A percentile compares a stretch with the other conserved stretches of the same genome.
These are phyloP conservation scores for Zosterops hypoxanthus DNA, from an alignment of 2,113 vertebrate genomes.

Conservation along the genomic window DNA sequence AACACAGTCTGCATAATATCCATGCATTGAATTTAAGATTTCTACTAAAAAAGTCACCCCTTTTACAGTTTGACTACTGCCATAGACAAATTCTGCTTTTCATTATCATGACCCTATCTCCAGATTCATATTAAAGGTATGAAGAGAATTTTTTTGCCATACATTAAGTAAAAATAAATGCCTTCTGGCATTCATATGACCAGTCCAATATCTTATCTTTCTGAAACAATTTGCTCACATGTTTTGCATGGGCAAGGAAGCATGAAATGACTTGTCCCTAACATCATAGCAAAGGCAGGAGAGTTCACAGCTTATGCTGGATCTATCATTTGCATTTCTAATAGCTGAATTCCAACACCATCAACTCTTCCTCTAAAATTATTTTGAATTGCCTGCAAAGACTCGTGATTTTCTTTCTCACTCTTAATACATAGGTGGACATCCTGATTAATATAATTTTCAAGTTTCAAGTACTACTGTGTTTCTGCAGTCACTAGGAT, in stretches of 20 bases:
- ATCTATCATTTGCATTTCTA: neutral
- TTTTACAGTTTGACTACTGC: neutral
- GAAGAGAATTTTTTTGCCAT: neutral
- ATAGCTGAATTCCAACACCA: neutral
- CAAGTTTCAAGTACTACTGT: neutral
- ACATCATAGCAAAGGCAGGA: neutral
- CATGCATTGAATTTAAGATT: neutral
- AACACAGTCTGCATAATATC: neutral
- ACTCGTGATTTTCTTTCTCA: neutral
- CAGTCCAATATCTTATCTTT: neutral
- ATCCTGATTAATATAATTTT: neutral
- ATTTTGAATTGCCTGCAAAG: neutral
- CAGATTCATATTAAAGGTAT: neutral
- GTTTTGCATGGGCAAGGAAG: neutral
- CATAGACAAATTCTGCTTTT: neutral
- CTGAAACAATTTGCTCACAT: conserved; percentile 8
- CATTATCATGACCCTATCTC: neutral
- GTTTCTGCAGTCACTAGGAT: neutral
- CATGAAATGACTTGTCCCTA: conserved; percentile 32
- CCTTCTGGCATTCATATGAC: neutral
- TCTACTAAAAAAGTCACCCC: neutral
- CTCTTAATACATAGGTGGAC: neutral
- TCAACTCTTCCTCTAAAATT: neutral
- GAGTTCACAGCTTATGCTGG: neutral
- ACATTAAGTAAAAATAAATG: neutral